These are phyloP conservation scores for Botia almorhae DNA, from an alignment of 2,797 vertebrate genomes.

Conservation along the genomic window DNA sequence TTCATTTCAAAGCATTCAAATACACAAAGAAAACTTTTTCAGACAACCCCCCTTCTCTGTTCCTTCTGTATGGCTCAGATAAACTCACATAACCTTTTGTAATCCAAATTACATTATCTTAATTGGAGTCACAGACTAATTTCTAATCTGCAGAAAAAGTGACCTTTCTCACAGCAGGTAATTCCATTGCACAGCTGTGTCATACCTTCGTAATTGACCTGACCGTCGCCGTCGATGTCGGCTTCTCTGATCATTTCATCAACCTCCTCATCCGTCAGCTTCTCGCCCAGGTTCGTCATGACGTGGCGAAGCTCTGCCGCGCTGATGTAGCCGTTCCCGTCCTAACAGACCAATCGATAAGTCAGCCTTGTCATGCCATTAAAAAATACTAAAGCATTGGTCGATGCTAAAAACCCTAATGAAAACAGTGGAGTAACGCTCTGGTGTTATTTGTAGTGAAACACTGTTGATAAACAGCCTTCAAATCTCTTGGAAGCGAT, in stretches of 20 bases:
- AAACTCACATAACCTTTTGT: slow-evolving; percentile 1
- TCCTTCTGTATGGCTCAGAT: neutral
- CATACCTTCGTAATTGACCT: slow-evolving; percentile 96
- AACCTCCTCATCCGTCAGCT: slow-evolving; percentile 97
- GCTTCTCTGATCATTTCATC: slow-evolving; percentile 99
- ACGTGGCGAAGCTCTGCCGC: slow-evolving; percentile 95
- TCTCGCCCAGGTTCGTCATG: slow-evolving; percentile 99
- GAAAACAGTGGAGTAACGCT: too few relatives aligned
- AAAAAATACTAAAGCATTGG: slow-evolving; percentile 24
- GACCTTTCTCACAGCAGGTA: neutral
- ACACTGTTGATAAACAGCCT: too few relatives aligned
- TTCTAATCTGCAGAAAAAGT: slow-evolving; percentile 23
- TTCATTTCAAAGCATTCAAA: slow-evolving; percentile 2
- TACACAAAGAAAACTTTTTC: neutral
- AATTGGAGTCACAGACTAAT: slow-evolving; percentile 39
- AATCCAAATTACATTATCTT: slow-evolving; percentile 26
- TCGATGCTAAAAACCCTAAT: too few relatives aligned
- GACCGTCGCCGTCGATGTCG: slow-evolving; percentile 96
- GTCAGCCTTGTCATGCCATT: neutral
- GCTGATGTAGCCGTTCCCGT: slow-evolving; percentile 97
- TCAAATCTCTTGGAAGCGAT: neutral
- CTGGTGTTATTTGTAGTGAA: too few relatives aligned
- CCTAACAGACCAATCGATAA: slow-evolving; percentile 72
- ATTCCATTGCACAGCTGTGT: slow-evolving; percentile 6
- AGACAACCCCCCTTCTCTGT: too few relatives aligned